phyloP scores from a whole-genome alignment of 2,888 invertebrate genomes.

The Leucozona laternaria region DNA sequence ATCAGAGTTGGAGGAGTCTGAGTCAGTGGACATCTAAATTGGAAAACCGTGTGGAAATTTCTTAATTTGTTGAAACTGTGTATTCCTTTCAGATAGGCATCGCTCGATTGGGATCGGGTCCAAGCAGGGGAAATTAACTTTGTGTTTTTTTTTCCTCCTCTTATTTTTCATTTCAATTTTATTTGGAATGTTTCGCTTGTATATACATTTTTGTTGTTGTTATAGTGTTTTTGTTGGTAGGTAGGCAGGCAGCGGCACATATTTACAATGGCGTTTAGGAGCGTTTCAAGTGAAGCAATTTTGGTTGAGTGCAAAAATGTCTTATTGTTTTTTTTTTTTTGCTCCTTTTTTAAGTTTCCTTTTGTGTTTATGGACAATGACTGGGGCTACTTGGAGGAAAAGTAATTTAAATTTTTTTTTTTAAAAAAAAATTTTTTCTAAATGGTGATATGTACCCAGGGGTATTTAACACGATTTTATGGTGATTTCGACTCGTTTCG shows the following conservation, averaged over 20 bases:
- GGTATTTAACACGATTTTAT: conserved; percentile 28
- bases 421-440: too few relatives aligned
- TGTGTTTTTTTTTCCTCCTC: not conserved
- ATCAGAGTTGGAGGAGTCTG: conserved; percentile 11
- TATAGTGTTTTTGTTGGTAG: not conserved
- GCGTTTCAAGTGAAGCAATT: conserved; percentile 18
- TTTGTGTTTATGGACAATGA: not conserved
- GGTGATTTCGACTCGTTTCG: conserved; percentile 11
- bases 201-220: not conserved
- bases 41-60: conserved; percentile 74
- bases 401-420: conserved; percentile 28
- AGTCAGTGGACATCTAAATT: conserved; percentile 57
- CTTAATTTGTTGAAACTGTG: conserved; percentile 69
- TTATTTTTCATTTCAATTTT: conserved; percentile 37
- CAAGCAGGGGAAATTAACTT: conserved; percentile 46
- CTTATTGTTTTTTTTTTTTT: not conserved
- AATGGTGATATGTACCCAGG: conserved; percentile 11
- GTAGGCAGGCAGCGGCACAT: not conserved
- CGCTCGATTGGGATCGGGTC: conserved; percentile 21
- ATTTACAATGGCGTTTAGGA: conserved; percentile 8
- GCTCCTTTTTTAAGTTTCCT: not conserved
- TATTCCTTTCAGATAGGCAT: conserved; percentile 45
- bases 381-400: not conserved
- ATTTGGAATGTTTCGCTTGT: conserved; percentile 18
- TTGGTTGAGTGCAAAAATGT: conserved; percentile 15